phyloP scores from a whole-genome alignment of 2,888 invertebrate genomes.

The Noctua janthe region DNA sequence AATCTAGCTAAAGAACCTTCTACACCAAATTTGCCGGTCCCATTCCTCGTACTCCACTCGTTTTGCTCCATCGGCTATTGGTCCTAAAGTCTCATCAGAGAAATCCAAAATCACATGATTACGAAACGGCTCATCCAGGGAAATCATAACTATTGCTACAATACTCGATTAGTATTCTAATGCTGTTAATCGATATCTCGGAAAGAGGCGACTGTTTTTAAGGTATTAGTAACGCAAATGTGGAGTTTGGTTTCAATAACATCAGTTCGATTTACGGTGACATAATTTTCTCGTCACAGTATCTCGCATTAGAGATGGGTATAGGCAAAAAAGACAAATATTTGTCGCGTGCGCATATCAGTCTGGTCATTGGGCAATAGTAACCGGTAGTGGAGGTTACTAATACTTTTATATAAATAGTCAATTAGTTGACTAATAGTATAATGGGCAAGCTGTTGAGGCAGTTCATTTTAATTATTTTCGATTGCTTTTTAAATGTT shows the following conservation, averaged over 20 bases:
- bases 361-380: conserved; percentile 37
- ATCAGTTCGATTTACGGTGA: neutral
- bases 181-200: conserved; percentile 28
- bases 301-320: neutral
- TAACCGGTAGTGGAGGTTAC: conserved; percentile 32
- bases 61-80: neutral
- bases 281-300: neutral
- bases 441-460: conserved; percentile 37
- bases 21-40: too few species aligned
- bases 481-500: conserved; percentile 50
- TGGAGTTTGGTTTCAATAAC: conserved; percentile 42
- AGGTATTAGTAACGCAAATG: conserved; percentile 34
- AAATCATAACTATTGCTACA: conserved; percentile 7
- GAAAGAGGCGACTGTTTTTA: neutral
- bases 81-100: neutral
- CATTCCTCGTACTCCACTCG: too few species aligned
- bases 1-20: neutral
- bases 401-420: conserved; percentile 47
- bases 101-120: neutral
- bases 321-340: neutral
- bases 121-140: neutral
- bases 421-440: conserved; percentile 56
- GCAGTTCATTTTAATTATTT: conserved; percentile 51
- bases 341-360: conserved; percentile 13
- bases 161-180: conserved; percentile 16